Base-by-base conservation (phyloP, 2,113 vertebrate species). In the Nibea coibor region DNA sequence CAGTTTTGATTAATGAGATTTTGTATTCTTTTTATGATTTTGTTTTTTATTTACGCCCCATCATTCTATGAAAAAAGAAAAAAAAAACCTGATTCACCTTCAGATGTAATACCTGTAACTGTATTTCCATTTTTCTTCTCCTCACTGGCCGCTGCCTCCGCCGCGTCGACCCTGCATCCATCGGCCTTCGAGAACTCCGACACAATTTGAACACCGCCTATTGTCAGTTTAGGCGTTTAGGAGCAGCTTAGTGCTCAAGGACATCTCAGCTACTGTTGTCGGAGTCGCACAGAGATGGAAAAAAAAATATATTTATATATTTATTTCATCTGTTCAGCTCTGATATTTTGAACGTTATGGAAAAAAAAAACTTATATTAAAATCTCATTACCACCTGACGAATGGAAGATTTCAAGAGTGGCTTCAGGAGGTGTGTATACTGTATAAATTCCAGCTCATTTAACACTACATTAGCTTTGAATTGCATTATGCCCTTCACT, bases 311-410 rank as follows among this genome's bases (percentile, higher is more conserved):
- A 35, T 6, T 1, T 5, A 31, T 31, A 11, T 2, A 7, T 9
- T 15, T 45, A 0, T 48, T 56, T 63, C 3, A 1, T 57, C 63
- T 0, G 2, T 59, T 75, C 20, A 50, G 26, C 45, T 72, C 5
- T 71, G 59, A 65, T 56, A 63, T 39, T 66, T 26, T 20, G 3
- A 81, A 68, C 24, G n/a, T n/a, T n/a, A 24, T 3, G 35, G 43
- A 75, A 42, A 19, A 11, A 28, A 75, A 48, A 70, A 20, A 19
- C 20, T 57, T 31, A 12, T 22, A 51, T 67, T n/a, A n/a, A 72
- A 76, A 76, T 62, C 50, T 81, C 50, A 75, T 75, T 80, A 35
- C 26, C 16, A 42, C 35, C 42, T 69, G 57, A 79, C 31, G 69
- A 74, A 74, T 64, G 4, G 15, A 6, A 10, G 39, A 63, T 74